Conservation (phyloP, 92 coral and sea anemone genomes). For the Chrysogorgia sp. region DNA sequence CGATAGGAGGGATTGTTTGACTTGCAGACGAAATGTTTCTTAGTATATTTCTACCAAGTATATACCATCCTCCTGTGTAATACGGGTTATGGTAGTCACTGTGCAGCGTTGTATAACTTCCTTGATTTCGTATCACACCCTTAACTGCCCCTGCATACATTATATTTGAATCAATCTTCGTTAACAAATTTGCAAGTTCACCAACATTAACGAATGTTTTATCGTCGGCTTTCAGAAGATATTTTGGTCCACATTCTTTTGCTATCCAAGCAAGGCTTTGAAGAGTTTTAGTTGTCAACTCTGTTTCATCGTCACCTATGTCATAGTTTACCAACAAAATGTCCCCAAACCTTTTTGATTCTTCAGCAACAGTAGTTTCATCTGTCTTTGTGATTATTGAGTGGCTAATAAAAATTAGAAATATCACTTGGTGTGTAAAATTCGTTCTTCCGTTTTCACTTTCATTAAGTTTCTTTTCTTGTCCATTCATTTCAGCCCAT, state of each 20-base stretch:
- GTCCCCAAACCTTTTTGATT: constrained; percentile 19
- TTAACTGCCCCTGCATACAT: not conserved
- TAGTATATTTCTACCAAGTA: constrained; percentile 22
- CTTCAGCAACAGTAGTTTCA: constrained; percentile 10
- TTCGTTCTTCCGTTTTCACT: not conserved
- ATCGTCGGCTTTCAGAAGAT: constrained; percentile 2
- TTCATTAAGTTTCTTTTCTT: not conserved
- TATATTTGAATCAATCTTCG: not conserved
- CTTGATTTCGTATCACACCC: not conserved
- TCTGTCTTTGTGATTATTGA: not conserved
- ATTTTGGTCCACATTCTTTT: constrained; percentile 11
- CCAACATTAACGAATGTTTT: constrained; percentile 9
- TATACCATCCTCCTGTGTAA: constrained; percentile 11
- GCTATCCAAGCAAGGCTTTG: not conserved
- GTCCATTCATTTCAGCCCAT: constrained; percentile 14
- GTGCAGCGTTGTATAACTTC: not conserved
- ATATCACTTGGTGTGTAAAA: constrained; percentile 1
- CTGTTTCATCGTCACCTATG: not conserved
- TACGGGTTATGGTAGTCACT: not conserved
- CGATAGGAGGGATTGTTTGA: not conserved
- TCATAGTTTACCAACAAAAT: constrained; percentile 17
- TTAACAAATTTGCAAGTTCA: constrained; percentile 1
- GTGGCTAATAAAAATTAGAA: constrained; percentile 20
- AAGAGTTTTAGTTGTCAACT: not conserved
- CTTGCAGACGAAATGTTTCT: constrained; percentile 18